Base-by-base conservation (phyloP, 2,888 invertebrate species). In the Chesias legatella region DNA sequence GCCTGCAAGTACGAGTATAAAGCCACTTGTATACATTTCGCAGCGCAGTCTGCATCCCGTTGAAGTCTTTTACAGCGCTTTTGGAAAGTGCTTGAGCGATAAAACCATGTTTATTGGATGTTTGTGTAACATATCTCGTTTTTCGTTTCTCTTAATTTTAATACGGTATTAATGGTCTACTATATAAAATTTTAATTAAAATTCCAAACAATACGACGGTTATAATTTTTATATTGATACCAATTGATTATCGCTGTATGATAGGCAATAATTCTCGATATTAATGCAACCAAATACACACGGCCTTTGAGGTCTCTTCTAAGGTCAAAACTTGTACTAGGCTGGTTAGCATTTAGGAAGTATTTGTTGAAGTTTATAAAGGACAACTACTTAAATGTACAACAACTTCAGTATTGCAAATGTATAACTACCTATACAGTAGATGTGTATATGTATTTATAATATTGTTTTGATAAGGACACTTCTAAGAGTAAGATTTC, bases 51-150 rank as follows among this genome's bases (percentile, higher is more conserved):
- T 27, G 48, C 65, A 75, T 73, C 80, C 67, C 85, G 85, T 85
- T 85, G 82, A 85, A 79, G 83, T 85, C 80, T 84, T 86, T 83
- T 81, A 71, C 79, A 80, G 72, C 68, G 67, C 71, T 73, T 78
- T 79, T 81, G 75, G 79, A 80, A 82, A 79, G 79, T 77, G 72
- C 67, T 70, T 63, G 54, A 59, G 67, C 68, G 68, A 67, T 69
- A 70, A 69, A 69, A 69, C 58, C 67, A 63, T 70, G 67, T 75
- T 69, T 63, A 70, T 62, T 68, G 60, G 60, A 55, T 67, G 65
- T 75, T 73, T 74, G 59, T 63, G 58, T 63, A 60, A 58, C 50
- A 61, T 60, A 58, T 63, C 60, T 59, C 61, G 58, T 59, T 61
- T 40, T 57, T 60, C 58, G 61, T 68, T 68, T 68, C 63, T 63